Evolutionary conservation across 2,113 vertebrate species (phyloP), one percentile per base, ranked within the genome.

Genomic region (Mirounga angustirostris): DNA sequence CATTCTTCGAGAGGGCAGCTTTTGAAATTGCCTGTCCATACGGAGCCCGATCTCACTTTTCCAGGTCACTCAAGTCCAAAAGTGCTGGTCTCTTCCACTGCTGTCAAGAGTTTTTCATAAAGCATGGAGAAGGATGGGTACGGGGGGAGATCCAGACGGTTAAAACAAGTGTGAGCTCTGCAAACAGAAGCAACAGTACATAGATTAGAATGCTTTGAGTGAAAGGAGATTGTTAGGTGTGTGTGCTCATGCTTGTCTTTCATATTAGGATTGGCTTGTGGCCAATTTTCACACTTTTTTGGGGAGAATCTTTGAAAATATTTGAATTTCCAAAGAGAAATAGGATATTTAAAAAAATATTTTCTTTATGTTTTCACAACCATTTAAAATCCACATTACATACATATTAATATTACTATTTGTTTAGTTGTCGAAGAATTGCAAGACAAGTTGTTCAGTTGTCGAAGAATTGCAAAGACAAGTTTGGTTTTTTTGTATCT

Each of bases 141-240:
- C 0, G 99, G 99, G 7, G 99, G 99, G 76, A 99, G 99, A 98
- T 99, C 99, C 98, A 99, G 99, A 30, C 99, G 99, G 98, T 99
- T 99, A 98, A 99, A 99, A 98, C 99, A 99, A 81, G 99, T 99
- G 98, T 99, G 99, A 98, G 99, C 99, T 99, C 99, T 99, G 98
- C 8, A 97, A 97, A 98, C 97, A 87, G 79, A 98, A 94, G 63
- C 89, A 78, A 88, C 52, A 59, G 54, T n/a, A 93, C 33, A 82
- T 73, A 67, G 81, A 89, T 98, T 83, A 26, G 88, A 78, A 92
- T 33, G 84, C 56, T 97, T 79, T 46, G 79, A 82, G 93, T 76
- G n/a, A 97, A 94, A 97, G 4, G 11, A 67, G 28, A 74, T 24
- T 7, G 15, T 4, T 8, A 2, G 36, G 24, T 50, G 9, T 19